These are phyloP conservation scores for Papio anubis DNA, from an alignment of 2,113 vertebrate species.

Conservation along the genomic window DNA sequence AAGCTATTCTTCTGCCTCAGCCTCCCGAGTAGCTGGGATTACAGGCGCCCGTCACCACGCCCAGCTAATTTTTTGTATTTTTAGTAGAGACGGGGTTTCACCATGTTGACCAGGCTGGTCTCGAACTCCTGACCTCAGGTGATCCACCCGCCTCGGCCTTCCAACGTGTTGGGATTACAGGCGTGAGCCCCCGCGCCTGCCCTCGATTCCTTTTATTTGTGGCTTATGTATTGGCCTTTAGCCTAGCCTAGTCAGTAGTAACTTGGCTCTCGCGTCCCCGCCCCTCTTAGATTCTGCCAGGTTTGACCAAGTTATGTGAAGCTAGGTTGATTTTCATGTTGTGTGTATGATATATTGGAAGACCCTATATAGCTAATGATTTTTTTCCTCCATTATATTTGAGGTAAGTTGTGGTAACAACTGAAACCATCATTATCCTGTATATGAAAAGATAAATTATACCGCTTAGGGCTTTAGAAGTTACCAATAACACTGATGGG, in stretches of 20 bases:
- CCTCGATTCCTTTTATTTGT: background rate
- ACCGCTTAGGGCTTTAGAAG: constrained; percentile 1
- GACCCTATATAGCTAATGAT: background rate
- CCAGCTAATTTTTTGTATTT: too few relatives aligned
- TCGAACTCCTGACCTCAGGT: too few relatives aligned
- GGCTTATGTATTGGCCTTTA: background rate
- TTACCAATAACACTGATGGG: background rate
- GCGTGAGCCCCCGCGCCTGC: too few relatives aligned
- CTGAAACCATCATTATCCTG: background rate
- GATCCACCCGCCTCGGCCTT: too few relatives aligned
- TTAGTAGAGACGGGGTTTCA: too few relatives aligned
- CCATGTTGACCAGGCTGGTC: too few relatives aligned
- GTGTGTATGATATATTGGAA: background rate
- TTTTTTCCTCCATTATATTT: background rate
- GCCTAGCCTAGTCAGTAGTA: background rate
- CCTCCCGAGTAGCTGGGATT: too few relatives aligned
- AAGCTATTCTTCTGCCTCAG: too few relatives aligned
- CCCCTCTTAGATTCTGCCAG: background rate
- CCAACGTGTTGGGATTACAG: too few relatives aligned
- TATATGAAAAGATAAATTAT: constrained; percentile 26
- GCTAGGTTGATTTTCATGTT: background rate
- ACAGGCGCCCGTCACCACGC: too few relatives aligned
- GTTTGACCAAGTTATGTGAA: background rate
- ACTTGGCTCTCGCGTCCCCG: background rate
- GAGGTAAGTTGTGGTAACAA: constrained; percentile 42